These are phyloP conservation scores for Campopleginae sp. DNA, from an alignment of 2,888 invertebrate genomes.

Conservation along the genomic window DNA sequence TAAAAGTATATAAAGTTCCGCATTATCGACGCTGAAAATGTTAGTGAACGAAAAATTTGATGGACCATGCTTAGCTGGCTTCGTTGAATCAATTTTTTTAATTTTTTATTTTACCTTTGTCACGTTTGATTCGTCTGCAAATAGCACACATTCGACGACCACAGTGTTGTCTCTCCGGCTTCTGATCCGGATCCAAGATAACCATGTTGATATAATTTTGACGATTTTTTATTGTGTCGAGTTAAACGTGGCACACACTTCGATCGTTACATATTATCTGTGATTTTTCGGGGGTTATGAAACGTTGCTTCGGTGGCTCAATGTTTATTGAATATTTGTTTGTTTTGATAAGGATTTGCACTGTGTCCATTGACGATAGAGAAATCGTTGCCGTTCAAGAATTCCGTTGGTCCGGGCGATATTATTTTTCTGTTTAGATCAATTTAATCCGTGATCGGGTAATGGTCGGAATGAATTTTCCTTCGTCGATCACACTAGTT, in stretches of 20 bases:
- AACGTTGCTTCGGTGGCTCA: constrained; percentile 36
- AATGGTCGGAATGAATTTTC: constrained; percentile 34
- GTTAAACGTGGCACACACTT: constrained; percentile 49
- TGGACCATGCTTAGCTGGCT: neutral
- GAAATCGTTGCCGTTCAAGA: constrained; percentile 3
- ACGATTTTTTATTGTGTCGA: constrained; percentile 27
- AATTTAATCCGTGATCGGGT: constrained; percentile 18
- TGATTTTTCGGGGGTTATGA: constrained; percentile 56
- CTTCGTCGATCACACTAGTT: constrained; percentile 19
- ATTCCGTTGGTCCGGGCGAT: constrained; percentile 20
- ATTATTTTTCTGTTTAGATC: constrained; percentile 22
- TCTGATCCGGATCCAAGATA: constrained; percentile 83
- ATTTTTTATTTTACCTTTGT: constrained; percentile 80
- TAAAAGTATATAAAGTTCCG: neutral
- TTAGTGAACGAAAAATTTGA: neutral
- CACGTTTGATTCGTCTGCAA: constrained; percentile 83
- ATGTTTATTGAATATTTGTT: constrained; percentile 47
- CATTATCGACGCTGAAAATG: neutral
- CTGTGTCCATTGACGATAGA: constrained; percentile 56
- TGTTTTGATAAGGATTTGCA: constrained; percentile 44
- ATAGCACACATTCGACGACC: constrained; percentile 83
- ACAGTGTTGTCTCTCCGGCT: constrained; percentile 83
- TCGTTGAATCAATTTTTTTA: neutral
- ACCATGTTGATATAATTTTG: constrained; percentile 77
- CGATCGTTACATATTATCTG: constrained; percentile 62